Conservation (phyloP, 2,888 invertebrate species). For the Sphaeridia pumilis region DNA sequence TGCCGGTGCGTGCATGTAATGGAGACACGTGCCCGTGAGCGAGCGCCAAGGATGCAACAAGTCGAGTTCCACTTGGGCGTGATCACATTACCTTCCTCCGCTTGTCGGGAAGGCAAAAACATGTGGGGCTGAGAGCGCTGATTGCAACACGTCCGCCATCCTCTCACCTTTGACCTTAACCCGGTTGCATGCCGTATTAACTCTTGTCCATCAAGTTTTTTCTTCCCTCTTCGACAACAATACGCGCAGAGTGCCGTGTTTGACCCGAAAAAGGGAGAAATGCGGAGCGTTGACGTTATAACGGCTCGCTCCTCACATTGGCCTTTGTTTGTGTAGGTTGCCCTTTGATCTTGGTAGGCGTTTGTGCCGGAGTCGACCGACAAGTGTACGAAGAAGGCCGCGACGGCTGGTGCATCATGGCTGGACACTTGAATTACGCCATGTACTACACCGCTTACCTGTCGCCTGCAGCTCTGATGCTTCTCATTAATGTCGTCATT, state of each 20-base stretch:
- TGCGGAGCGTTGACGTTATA: too few relatives aligned
- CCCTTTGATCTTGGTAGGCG: constrained; percentile 40
- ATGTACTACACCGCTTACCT: constrained; percentile 42
- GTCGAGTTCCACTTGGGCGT: neutral
- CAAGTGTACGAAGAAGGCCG: constrained; percentile 39
- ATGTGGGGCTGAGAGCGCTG: too few relatives aligned
- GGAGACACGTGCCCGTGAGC: neutral
- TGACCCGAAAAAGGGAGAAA: too few relatives aligned
- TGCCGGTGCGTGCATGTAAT: neutral
- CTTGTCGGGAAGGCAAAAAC: too few relatives aligned
- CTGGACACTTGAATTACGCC: constrained; percentile 38
- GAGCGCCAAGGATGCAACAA: neutral
- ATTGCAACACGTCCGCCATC: too few relatives aligned
- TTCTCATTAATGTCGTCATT: constrained; percentile 40
- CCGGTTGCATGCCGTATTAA: too few relatives aligned
- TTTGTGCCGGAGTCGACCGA: constrained; percentile 38
- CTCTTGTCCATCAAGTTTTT: too few relatives aligned
- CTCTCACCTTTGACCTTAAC: too few relatives aligned
- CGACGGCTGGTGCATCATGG: constrained; percentile 40
- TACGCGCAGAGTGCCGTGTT: too few relatives aligned
- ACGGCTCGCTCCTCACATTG: too few relatives aligned
- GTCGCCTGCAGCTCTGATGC: constrained; percentile 41
- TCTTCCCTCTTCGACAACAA: too few relatives aligned
- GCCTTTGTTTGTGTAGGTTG: neutral
- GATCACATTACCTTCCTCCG: neutral